Evolutionary conservation across 30 jellyfish, hydroid and myxozoan species (phyloP), one percentile per base, ranked within the genome.

Genomic region (Morbakka virulenta): DNA sequence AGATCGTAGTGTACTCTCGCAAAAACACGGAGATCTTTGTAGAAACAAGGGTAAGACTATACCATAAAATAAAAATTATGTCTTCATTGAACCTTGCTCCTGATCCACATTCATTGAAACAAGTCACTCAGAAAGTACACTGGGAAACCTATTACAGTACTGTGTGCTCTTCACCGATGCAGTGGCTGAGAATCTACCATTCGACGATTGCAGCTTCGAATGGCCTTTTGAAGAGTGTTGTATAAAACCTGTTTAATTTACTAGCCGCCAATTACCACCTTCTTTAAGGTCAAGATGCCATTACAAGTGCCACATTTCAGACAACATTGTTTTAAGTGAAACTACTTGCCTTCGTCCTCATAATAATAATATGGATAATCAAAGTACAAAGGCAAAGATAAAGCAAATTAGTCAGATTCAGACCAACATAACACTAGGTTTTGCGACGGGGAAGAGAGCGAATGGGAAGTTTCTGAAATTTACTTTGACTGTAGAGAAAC

Each of bases 401-500:
- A 73, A 73, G 12, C 75, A 35, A 73, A 17, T 41, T 25, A 70
- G 31, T 73, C 84, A 27, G 75, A 73, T 30, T 73, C 84, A 6
- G 84, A 49, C 27, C 62, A 28, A 24, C 32, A 52, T 52, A 73
- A 62, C 69, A 50, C 73, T 50, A 65, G 24, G 32, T 14, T 73
- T 73, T 52, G 52, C 27, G 84, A 73, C 61, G 84, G 57, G 57
- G 74, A 73, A 35, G 74, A 73, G 28, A 73, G 84, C 84, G 84
- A 73, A 73, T 73, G 84, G 84, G 84, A 73, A 73, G 84, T 73
- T 49, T 48, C 74, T 25, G 84, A 73, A n/a, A n/a, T n/a, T n/a
- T n/a, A n/a, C n/a, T n/a, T 63, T 63, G 74, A 27, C 50, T 63
- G 4, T 30, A 25, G 34, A 63, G n/a, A 30, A 63, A 27, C 41